A percentile compares a stretch with the other conserved stretches of the same genome.
Evolutionary conservation across 2,797 vertebrate species (phyloP).

Genomic region (Malacoraja senta): DNA sequence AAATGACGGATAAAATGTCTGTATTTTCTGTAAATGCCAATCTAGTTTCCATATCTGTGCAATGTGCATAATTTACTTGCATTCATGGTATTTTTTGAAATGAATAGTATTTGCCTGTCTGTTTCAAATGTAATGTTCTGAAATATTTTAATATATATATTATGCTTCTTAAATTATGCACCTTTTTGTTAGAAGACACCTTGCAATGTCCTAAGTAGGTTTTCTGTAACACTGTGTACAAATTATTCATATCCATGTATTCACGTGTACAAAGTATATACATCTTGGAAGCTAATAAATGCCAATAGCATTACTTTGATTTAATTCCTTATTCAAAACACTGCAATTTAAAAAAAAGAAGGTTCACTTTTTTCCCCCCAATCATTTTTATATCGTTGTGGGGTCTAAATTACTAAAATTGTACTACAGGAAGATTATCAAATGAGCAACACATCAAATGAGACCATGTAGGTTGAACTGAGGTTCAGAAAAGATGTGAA

Average conservation of each 20-base stretch:
- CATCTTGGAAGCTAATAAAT: slow-evolving; percentile 14
- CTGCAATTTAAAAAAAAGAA: neutral
- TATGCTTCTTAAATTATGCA: neutral
- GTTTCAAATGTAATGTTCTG: neutral
- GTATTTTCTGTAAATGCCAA: neutral
- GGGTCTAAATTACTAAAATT: too few relatives aligned
- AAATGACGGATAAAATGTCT: neutral
- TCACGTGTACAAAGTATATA: neutral
- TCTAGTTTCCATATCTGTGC: neutral
- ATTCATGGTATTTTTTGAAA: neutral
- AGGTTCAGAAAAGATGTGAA: too few relatives aligned
- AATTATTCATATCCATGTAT: slow-evolving; percentile 6
- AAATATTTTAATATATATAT: too few relatives aligned
- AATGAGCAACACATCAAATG: too few relatives aligned
- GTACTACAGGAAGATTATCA: too few relatives aligned
- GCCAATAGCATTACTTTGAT: neutral
- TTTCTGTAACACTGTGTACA: neutral
- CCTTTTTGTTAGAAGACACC: neutral
- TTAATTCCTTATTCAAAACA: neutral
- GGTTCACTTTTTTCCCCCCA: too few relatives aligned
- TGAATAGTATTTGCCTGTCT: neutral
- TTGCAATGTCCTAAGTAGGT: neutral
- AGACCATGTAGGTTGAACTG: too few relatives aligned
- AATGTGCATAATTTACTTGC: neutral
- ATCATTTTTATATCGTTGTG: too few relatives aligned